phyloP scores from a whole-genome alignment of 2,113 vertebrate genomes.

The Myodes glareolus region DNA sequence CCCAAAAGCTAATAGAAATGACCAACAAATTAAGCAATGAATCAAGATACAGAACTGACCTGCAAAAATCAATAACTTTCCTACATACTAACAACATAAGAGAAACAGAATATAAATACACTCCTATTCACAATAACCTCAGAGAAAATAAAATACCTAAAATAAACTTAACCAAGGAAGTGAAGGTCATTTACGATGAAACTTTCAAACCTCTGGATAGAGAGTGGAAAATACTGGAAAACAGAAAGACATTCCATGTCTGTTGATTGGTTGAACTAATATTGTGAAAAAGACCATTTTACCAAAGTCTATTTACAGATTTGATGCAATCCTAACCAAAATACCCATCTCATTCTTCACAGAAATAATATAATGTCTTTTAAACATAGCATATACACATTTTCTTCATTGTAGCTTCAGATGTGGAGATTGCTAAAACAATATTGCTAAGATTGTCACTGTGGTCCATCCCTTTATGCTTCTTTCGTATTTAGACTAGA shows the following conservation, averaged over 20 bases:
- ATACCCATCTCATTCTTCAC: neutral
- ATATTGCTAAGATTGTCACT: no score
- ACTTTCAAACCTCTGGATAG: neutral
- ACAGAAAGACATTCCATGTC: neutral
- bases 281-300: neutral
- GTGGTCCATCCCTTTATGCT: rapidly evolving
- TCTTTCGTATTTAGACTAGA: neutral
- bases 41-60: neutral
- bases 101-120: neutral
- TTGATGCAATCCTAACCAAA: neutral
- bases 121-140: neutral
- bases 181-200: neutral
- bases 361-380: neutral
- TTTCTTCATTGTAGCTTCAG: neutral
- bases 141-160: neutral
- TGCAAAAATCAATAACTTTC: neutral
- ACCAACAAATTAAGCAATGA: neutral
- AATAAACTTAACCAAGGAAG: neutral
- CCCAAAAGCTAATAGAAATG: neutral
- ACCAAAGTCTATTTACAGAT: neutral
- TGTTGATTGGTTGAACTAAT: neutral
- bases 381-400: neutral
- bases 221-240: neutral
- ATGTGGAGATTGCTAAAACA: neutral
- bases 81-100: neutral